phyloP scores from a whole-genome alignment of 2,888 invertebrate genomes.

The Hemicrepidius hirtus region DNA sequence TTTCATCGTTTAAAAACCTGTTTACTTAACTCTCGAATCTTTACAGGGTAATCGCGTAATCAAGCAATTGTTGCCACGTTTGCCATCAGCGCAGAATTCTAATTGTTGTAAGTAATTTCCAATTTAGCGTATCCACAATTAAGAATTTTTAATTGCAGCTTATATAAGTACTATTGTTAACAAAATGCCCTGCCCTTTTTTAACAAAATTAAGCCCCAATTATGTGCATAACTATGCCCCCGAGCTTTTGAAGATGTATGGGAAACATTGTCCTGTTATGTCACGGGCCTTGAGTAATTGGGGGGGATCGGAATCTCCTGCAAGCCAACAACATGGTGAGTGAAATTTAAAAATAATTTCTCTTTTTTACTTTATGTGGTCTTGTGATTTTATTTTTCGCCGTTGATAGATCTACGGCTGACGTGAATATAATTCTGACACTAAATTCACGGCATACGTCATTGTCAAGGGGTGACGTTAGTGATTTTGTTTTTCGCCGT shows the following conservation, averaged over 20 bases:
- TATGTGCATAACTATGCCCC: slow-evolving; percentile 90
- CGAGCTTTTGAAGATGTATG: slow-evolving; percentile 85
- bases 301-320: slow-evolving; percentile 62
- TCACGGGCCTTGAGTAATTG: slow-evolving; percentile 73
- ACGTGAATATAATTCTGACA: too few species aligned
- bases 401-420: too few species aligned
- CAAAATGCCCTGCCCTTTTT: slow-evolving; percentile 91
- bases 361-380: too few species aligned
- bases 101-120: slow-evolving; percentile 23
- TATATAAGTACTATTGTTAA: slow-evolving; percentile 33
- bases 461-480: too few species aligned
- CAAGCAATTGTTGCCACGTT: slow-evolving; percentile 35
- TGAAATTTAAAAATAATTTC: neutral
- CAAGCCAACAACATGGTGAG: slow-evolving; percentile 53
- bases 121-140: neutral
- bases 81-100: slow-evolving; percentile 24
- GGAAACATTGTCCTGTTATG: slow-evolving; percentile 87
- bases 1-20: slow-evolving; percentile 33
- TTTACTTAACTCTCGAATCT: slow-evolving; percentile 22
- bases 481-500: too few species aligned
- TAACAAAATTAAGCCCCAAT: slow-evolving; percentile 85
- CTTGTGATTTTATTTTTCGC: neutral
- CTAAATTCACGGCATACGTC: too few species aligned
- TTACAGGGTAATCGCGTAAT: slow-evolving; percentile 37
- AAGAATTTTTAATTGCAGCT: slow-evolving; percentile 22